A percentile compares a stretch with the other conserved stretches of the same genome.
Conservation (phyloP, 2,113 vertebrate genomes). For the Sebastes fasciatus region DNA sequence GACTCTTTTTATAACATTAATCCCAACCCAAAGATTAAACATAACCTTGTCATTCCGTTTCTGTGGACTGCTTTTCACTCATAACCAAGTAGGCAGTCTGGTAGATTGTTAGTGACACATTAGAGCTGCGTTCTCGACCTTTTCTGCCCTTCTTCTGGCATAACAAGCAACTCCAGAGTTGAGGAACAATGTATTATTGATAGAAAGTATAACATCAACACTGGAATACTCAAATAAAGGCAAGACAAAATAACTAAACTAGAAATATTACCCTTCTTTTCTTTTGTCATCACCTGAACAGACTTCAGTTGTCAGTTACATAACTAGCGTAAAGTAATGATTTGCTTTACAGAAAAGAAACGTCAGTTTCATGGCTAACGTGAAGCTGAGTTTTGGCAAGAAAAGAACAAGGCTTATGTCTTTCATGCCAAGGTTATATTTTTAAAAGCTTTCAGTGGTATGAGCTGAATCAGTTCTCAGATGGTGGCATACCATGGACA, state of each 20-base stretch:
- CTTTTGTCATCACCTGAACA: not conserved
- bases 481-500: not conserved
- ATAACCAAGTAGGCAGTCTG: not conserved
- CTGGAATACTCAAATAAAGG: not conserved
- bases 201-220: not conserved
- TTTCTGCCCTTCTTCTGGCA: not conserved
- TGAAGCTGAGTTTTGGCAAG: not conserved
- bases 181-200: not conserved
- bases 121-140: not conserved
- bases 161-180: not conserved
- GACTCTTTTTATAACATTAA: constrained; percentile 8
- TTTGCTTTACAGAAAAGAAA: not conserved
- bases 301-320: not conserved
- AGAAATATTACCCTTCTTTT: not conserved
- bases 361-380: not conserved
- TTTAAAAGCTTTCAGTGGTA: not conserved
- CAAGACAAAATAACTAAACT: not conserved
- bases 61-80: not conserved
- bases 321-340: not conserved
- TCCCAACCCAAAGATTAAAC: constrained; percentile 25
- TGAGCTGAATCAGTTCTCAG: not conserved
- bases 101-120: not conserved
- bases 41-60: not conserved
- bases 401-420: constrained; percentile 10
- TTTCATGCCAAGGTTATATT: not conserved